Percentiles rank a stretch among this genome's conserved stretches.
Conservation (phyloP, 2,113 vertebrate genomes). For the Macroglossus sobrinus region DNA sequence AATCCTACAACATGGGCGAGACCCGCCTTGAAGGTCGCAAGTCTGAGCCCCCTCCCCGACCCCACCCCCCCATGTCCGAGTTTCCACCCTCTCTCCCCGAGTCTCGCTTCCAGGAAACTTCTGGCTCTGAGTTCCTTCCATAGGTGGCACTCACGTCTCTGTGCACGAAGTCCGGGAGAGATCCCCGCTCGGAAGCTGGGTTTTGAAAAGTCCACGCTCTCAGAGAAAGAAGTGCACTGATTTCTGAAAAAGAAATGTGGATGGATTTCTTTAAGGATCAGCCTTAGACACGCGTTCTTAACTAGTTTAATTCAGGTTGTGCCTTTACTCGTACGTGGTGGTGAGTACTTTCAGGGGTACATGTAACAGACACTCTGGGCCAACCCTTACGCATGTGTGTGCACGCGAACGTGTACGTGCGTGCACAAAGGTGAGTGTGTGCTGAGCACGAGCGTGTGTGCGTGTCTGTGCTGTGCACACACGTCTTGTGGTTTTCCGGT, state of each 20-base stretch:
- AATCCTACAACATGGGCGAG: conserved; percentile 17
- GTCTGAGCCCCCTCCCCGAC: neutral
- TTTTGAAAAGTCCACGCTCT: neutral
- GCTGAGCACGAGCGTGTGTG: neutral
- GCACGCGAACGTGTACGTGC: too few relatives aligned
- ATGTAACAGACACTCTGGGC: too few relatives aligned
- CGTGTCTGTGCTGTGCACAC: too few relatives aligned
- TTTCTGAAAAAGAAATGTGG: neutral
- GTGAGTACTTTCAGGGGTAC: neutral
- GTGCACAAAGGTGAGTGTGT: rapidly evolving
- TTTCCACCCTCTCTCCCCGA: neutral
- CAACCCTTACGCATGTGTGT: rapidly evolving
- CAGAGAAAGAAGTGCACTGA: neutral
- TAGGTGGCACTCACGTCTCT: conserved; percentile 80
- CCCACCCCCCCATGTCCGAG: too few relatives aligned
- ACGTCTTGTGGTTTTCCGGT: too few relatives aligned
- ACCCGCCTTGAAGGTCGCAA: conserved; percentile 17
- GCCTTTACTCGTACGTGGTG: rapidly evolving
- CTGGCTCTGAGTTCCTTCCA: conserved; percentile 62
- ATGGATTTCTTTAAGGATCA: neutral
- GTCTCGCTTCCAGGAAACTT: conserved; percentile 15
- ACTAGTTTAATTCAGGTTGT: rapidly evolving
- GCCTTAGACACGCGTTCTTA: neutral
- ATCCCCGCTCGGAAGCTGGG: neutral
- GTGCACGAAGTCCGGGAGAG: conserved; percentile 42